Percentiles rank a stretch among this genome's conserved stretches.
Conservation (phyloP, 2,113 vertebrate species). For the Urocynchramus pylzowi region DNA sequence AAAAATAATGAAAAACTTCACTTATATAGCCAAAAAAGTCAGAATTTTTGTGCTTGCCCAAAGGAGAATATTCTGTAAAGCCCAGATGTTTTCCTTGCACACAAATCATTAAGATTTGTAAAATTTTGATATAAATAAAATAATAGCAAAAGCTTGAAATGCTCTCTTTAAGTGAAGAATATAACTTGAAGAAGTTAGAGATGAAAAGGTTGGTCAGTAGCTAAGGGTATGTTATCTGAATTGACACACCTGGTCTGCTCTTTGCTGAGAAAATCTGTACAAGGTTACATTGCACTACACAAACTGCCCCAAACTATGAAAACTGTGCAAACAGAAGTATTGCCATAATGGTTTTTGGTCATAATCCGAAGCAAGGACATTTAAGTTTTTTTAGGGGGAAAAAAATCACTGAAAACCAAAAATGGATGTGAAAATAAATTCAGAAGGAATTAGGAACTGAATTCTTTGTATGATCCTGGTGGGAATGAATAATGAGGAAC, state of each 20-base stretch:
- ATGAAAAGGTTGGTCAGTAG: not conserved
- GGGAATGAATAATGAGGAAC: not conserved
- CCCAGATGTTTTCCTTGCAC: not conserved
- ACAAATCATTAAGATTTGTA: not conserved
- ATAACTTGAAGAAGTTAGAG: not conserved
- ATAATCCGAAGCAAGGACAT: not conserved
- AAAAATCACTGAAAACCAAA: not conserved
- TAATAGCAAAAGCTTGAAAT: accelerated
- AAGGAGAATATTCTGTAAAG: not conserved
- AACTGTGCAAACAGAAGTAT: not conserved
- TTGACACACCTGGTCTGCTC: not conserved
- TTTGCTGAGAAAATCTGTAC: not conserved
- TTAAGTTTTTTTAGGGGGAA: not conserved
- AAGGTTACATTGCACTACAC: not conserved
- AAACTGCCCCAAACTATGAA: not conserved
- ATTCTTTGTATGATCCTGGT: not conserved
- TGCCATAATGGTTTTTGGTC: not conserved
- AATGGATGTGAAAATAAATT: not conserved
- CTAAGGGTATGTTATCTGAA: not conserved
- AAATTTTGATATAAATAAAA: not conserved
- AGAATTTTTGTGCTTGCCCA: not conserved
- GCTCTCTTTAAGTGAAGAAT: accelerated
- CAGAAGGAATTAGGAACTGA: not conserved
- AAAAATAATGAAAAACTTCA: not conserved
- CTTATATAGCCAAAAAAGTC: not conserved